Conservation (phyloP, 2,797 vertebrate species). For the Anguilla megastoma region DNA sequence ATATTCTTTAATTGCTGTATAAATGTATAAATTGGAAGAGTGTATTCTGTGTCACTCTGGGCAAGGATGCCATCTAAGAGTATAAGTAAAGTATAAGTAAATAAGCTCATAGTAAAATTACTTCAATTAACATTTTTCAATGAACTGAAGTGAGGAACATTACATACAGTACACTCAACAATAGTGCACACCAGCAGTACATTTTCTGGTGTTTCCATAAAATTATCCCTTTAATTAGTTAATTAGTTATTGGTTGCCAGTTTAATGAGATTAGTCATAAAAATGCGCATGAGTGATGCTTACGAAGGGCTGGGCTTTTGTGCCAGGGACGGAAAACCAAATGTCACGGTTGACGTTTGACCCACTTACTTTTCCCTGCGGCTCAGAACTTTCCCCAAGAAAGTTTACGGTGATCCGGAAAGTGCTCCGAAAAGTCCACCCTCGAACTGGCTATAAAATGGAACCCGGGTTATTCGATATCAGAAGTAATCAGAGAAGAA, state of each 20-base stretch:
- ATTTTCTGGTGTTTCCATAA: neutral
- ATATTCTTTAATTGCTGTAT: neutral
- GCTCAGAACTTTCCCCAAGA: neutral
- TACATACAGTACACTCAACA: neutral
- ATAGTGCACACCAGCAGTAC: neutral
- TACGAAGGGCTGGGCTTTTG: neutral
- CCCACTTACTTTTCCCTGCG: constrained; percentile 6
- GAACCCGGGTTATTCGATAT: neutral
- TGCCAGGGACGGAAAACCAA: neutral
- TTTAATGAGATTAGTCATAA: neutral
- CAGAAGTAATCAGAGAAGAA: neutral
- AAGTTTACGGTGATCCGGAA: neutral
- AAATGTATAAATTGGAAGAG: neutral
- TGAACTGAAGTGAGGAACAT: neutral
- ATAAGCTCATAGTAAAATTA: neutral
- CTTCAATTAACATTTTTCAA: neutral
- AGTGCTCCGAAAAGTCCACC: neutral
- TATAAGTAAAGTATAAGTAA: too few species aligned
- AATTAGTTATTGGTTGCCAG: neutral
- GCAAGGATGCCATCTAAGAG: neutral
- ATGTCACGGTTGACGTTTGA: neutral
- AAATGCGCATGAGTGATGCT: neutral
- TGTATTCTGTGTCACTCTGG: neutral
- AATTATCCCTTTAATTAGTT: neutral
- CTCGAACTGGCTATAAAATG: neutral